phyloP scores from a whole-genome alignment of 2,113 vertebrate genomes.

The Colistium nudipinnis region DNA sequence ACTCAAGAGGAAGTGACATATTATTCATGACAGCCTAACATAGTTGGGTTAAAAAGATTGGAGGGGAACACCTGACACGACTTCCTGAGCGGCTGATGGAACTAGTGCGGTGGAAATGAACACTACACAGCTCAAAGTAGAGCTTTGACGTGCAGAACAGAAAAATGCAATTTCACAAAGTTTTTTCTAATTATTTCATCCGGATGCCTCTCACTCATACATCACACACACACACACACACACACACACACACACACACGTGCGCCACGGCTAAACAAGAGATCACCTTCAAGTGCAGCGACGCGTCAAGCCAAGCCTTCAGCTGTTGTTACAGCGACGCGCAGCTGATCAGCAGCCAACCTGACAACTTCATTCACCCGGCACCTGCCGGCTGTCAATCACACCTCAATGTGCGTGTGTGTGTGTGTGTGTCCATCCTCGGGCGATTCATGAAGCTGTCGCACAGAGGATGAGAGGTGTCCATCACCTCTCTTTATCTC shows the following conservation, averaged over 20 bases:
- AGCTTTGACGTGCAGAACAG: background rate
- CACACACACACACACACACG: conserved; percentile 1
- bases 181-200: conserved; percentile 7
- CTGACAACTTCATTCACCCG: conserved; percentile 83
- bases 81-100: background rate
- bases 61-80: background rate
- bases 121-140: background rate
- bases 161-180: background rate
- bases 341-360: conserved; percentile 74
- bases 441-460: conserved; percentile 85
- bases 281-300: conserved; percentile 80
- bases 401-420: conserved; percentile 49
- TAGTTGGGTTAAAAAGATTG: background rate
- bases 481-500: conserved; percentile 77
- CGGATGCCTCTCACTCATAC: background rate
- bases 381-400: conserved; percentile 89
- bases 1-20: background rate
- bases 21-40: background rate
- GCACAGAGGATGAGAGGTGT: conserved; percentile 80
- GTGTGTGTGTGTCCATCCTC: conserved; percentile 68
- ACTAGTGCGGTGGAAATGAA: background rate
- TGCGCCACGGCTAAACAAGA: conserved; percentile 75
- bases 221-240: background rate
- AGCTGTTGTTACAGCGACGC: conserved; percentile 75
- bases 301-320: conserved; percentile 70